Base-by-base conservation (phyloP, 2,113 vertebrate genomes). In the Aegotheles bennettii region DNA sequence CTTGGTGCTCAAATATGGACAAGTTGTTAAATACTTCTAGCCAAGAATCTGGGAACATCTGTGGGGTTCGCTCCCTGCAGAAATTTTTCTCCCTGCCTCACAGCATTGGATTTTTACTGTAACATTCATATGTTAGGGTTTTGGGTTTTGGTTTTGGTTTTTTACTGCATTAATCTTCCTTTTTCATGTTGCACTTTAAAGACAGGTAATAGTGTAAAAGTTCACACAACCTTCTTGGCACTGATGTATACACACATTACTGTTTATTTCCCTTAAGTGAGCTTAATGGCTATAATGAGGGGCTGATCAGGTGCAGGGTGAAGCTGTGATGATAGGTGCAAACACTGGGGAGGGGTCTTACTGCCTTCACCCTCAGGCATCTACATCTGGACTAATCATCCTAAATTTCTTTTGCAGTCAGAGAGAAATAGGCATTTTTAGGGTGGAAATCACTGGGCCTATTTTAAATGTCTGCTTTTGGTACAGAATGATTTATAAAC, bases 31-130 rank as follows among this genome's bases (percentile, higher is more conserved):
- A 93, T 75, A 40, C 36, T 86, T 89, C 54, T 64, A 96, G 94
- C 64, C 93, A 95, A 93, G 51, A 93, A 84, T 84, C 59, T 84
- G 17, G 71, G 40, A 96, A 95, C 93, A 95, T 97, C 92, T 96
- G 95, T 81, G 76, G 68, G 93, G 75, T 93, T 95, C 87, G 89
- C 91, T 95, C 93, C 35, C 67, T 80, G 11, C 38, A 87, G 84
- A 94, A 93, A n/a, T 65, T 84, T 81, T 93, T 96, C 81, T 84
- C 65, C 36, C 53, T 40, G 54, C 25, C 91, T 94, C 60, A 47
- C 35, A 84, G 80, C 10, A 14, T 36, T 90, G 74, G 51, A 19
- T 92, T 92, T 90, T 93, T 90, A 57, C 60, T 93, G 15, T 68
- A 89, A 29, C 25, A 9, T 82, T 84, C 26, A 7, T 38, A 19